Conservation (phyloP, 2,113 vertebrate species). For the Smithornis capensis region DNA sequence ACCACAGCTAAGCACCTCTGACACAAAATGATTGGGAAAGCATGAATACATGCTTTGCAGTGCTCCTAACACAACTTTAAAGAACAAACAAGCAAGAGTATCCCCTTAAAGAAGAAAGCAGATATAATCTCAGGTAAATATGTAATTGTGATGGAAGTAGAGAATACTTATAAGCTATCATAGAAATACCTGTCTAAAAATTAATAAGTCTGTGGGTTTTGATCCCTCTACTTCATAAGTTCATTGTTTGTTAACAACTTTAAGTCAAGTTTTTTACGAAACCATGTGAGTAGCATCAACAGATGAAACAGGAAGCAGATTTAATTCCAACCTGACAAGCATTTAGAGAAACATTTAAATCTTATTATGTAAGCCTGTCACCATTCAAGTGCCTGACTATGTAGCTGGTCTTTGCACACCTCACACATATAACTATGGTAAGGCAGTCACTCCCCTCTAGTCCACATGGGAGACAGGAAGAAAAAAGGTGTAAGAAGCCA, state of each 20-base stretch:
- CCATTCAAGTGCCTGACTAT: too few relatives aligned
- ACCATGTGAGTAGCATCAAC: background rate
- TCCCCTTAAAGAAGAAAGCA: background rate
- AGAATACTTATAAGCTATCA: background rate
- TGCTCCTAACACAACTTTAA: background rate
- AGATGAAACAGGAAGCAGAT: background rate
- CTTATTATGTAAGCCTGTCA: background rate
- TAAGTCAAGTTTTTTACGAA: background rate
- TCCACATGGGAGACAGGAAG: rapidly evolving
- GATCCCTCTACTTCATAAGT: background rate
- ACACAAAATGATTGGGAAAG: background rate
- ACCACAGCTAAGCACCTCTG: background rate
- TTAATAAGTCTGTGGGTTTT: background rate
- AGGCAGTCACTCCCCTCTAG: background rate
- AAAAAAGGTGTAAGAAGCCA: background rate
- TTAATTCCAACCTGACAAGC: background rate
- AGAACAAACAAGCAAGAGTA: background rate
- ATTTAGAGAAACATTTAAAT: slow-evolving; percentile 12
- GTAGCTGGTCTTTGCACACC: background rate
- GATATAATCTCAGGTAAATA: background rate
- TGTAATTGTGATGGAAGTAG: background rate
- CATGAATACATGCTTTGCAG: background rate
- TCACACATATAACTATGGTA: background rate
- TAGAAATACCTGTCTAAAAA: background rate
- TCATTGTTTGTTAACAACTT: background rate